Evolutionary conservation across 2,797 vertebrate species (phyloP), one percentile per base, ranked within the genome.

Genomic region (Oophaga sylvatica): DNA sequence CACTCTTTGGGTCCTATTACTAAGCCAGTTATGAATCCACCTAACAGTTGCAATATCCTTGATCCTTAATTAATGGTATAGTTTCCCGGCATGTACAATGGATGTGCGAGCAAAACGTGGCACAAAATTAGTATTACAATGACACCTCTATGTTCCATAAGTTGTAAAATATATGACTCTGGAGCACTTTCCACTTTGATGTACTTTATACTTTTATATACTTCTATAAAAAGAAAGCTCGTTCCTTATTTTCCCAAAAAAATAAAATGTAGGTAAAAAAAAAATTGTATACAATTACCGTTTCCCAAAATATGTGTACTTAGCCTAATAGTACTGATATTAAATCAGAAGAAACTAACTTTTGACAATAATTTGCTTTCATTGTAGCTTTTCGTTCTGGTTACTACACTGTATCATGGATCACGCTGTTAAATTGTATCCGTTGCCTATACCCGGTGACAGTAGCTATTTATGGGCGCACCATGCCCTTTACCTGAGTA

Each of bases 351-450:
- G 3, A 41, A 41, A 15, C 48, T 56, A 56, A 53, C 48, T 77
- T 77, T 15, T 26, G 75, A 56, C 48, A 56, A 56, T 56, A 77
- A 77, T 56, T 77, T 22, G 53, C 48, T 77, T 77, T 77, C 75
- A 53, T 77, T 77, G 48, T 77, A 56, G 48, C 75, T 22, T 77
- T 77, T 22, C 22, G 6, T 22, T 56, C 48, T 77, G 53, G 75
- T 56, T 56, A 15, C 48, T 56, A 77, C 75, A 56, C 26, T 56
- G 53, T 77, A 56, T 77, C 45, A 15, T 48, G 7, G 13, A 26
- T 56, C 75, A 48, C 26, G 48, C 75, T 56, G 45, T 77, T 77
- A 77, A 77, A 77, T 77, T 77, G 75, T 56, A 77, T 77, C 75
- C 75, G 26, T 77, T n/a, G 26, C 75, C 41, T 26, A 77, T 77